Conservation (phyloP, 2,113 vertebrate genomes). For the Rhinichthys klamathensis region DNA sequence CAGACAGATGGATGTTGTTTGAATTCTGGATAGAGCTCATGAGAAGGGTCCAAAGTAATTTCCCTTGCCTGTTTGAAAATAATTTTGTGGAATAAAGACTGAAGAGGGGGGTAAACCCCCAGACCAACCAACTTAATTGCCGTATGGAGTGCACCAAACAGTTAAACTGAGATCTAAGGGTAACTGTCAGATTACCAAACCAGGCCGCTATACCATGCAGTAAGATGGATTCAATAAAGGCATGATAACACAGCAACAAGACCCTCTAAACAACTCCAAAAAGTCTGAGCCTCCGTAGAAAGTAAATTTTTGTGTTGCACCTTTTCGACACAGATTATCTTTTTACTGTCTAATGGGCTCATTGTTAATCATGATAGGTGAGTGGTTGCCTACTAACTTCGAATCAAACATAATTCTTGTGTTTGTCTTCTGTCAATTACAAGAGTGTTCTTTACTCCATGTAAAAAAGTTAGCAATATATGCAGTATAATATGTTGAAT, state of each 20-base stretch:
- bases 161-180: not conserved
- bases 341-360: not conserved
- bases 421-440: not conserved
- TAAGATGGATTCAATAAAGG: not conserved
- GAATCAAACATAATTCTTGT: not conserved
- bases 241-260: not conserved
- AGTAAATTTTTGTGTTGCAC: not conserved
- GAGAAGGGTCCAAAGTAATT: not conserved
- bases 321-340: not conserved
- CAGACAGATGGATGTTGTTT: not conserved
- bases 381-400: not conserved
- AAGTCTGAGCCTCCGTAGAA: not conserved
- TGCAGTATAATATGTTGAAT: no score
- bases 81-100: not conserved
- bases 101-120: not conserved
- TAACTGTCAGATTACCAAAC: not conserved
- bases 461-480: no score
- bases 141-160: not conserved
- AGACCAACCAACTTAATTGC: not conserved
- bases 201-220: not conserved
- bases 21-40: not conserved
- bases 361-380: not conserved
- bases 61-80: not conserved
- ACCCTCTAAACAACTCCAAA: not conserved
- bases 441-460: not conserved